phyloP scores from a whole-genome alignment of 2,113 vertebrate species.

The Rhadina sibilatrix region DNA sequence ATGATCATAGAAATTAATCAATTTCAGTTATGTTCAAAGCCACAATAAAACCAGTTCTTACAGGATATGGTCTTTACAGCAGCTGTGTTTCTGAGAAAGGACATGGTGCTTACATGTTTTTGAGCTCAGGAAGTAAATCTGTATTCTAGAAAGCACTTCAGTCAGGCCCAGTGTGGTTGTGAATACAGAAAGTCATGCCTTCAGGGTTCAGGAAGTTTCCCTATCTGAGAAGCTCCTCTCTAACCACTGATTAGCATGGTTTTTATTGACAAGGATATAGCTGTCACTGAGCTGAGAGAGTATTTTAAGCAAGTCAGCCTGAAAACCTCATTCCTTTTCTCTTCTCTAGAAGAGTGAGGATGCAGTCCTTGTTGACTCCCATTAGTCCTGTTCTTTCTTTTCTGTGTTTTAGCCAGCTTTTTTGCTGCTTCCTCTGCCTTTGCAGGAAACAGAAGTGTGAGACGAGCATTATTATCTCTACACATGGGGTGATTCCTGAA shows the following conservation, averaged over 20 bases:
- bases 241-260: background rate
- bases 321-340: background rate
- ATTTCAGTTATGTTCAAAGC: background rate
- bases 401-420: background rate
- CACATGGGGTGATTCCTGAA: background rate
- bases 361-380: background rate
- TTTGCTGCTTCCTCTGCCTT: background rate
- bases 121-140: background rate
- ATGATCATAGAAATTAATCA: background rate
- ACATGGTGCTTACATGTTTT: background rate
- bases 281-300: background rate
- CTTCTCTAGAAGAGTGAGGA: background rate
- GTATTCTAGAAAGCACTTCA: background rate
- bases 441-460: background rate
- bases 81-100: background rate
- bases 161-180: background rate
- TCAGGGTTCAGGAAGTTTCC: background rate
- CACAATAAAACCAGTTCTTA: background rate
- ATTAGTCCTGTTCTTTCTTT: background rate
- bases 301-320: background rate
- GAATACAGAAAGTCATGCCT: conserved; percentile 5
- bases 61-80: background rate
- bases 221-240: background rate
- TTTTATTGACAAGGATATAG: background rate
- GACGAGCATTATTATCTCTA: background rate